Evolutionary conservation across 2,113 vertebrate species (phyloP).

Genomic region (Lamprologus ornatipinnis): DNA sequence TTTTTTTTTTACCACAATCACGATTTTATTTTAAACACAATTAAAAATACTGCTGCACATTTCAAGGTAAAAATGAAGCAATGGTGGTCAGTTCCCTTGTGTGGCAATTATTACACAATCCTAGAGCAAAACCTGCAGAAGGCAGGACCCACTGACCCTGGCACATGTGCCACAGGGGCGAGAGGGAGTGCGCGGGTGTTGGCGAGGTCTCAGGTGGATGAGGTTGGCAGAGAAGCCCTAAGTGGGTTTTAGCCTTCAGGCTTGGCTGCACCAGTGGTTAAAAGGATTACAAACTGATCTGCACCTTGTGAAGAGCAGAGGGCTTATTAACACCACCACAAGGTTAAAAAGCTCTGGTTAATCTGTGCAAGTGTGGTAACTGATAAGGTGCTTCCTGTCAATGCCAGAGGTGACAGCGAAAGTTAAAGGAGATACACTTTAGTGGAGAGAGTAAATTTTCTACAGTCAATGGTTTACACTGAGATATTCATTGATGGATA

Average conservation of each 20-base stretch:
- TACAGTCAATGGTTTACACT: neutral
- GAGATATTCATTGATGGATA: neutral
- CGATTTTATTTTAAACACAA: neutral
- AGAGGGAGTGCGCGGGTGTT: neutral
- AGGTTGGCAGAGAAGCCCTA: neutral
- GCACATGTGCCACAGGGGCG: neutral
- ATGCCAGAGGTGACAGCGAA: neutral
- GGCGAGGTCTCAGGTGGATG: neutral
- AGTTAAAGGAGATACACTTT: neutral
- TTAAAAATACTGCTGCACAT: neutral
- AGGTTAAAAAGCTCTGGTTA: slow-evolving; percentile 42
- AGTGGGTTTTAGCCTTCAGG: slow-evolving; percentile 17
- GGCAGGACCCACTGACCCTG: neutral
- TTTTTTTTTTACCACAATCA: neutral
- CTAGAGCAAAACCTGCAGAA: neutral
- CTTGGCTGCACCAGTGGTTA: neutral
- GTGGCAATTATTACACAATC: neutral
- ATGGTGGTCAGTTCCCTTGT: neutral
- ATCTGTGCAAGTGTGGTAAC: neutral
- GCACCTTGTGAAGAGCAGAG: neutral
- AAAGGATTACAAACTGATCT: slow-evolving; percentile 50
- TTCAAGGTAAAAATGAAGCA: neutral
- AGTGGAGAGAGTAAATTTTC: neutral
- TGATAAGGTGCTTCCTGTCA: neutral
- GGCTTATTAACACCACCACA: slow-evolving; percentile 16